Evolutionary conservation across 2,888 invertebrate species (phyloP).

Genomic region (Xestoiulus laeticollis): DNA sequence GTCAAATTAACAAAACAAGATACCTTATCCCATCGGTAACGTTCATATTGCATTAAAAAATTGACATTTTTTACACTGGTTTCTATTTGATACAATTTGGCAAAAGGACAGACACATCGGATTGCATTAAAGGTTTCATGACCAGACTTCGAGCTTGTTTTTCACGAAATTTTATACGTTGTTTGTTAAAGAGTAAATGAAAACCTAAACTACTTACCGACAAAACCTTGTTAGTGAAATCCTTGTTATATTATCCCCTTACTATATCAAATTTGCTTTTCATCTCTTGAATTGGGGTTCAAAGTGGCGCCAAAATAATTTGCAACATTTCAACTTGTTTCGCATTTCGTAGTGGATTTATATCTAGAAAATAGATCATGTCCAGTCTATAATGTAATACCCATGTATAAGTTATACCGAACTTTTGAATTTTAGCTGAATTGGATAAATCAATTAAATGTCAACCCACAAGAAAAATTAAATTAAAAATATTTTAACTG

Average conservation of each 20-base stretch:
- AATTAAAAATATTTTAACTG: no score
- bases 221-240: neutral
- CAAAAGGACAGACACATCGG: neutral
- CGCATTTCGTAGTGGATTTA: neutral
- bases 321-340: neutral
- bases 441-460: no score
- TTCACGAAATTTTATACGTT: neutral
- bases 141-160: neutral
- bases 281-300: neutral
- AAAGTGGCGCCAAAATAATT: neutral
- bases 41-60: neutral
- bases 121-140: neutral
- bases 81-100: neutral
- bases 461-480: no score
- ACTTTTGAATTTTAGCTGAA: no score
- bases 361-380: neutral
- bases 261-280: neutral
- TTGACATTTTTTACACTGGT: neutral
- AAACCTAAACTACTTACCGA: neutral
- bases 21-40: neutral
- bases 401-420: no score
- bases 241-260: neutral
- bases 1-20: neutral
- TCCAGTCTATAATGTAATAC: no score
- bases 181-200: conserved; percentile 19